Percentiles rank a stretch among this genome's conserved stretches.
phyloP scores from a whole-genome alignment of 2,888 invertebrate species.

The Euzetes globulus region DNA sequence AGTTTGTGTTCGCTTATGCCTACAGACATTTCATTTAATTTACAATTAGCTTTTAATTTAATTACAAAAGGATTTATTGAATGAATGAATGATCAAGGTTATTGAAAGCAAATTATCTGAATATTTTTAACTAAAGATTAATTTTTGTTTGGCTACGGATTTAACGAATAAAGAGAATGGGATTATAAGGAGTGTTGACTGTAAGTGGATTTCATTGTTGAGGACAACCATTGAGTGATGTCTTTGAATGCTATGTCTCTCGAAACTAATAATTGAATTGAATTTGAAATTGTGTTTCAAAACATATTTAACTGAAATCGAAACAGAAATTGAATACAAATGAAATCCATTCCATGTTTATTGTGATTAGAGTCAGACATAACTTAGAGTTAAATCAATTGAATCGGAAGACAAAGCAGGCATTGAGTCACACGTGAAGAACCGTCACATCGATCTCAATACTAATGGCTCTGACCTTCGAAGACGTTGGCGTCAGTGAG shows the following conservation, averaged over 20 bases:
- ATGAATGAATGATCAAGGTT: too few species aligned
- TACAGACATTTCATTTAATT: too few species aligned
- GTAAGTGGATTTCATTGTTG: background rate
- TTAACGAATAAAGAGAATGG: background rate
- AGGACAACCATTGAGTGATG: slow-evolving; percentile 1
- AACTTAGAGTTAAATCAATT: background rate
- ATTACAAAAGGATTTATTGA: too few species aligned
- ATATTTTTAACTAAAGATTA: too few species aligned
- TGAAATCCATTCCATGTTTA: slow-evolving; percentile 2
- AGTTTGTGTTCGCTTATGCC: too few species aligned
- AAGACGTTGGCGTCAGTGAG: slow-evolving; percentile 26
- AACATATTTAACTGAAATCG: background rate
- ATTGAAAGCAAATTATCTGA: too few species aligned
- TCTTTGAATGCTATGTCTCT: background rate
- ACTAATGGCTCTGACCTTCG: slow-evolving; percentile 23
- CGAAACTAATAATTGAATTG: background rate
- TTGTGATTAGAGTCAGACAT: background rate
- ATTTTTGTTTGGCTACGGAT: too few species aligned
- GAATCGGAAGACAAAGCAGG: background rate
- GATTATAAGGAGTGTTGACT: background rate
- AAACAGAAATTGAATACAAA: background rate
- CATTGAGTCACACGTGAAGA: background rate
- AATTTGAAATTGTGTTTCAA: background rate
- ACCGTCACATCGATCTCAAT: background rate
- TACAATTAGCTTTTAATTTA: too few species aligned